Conservation (phyloP, 2,888 invertebrate species). For the Harmothoe impar region DNA sequence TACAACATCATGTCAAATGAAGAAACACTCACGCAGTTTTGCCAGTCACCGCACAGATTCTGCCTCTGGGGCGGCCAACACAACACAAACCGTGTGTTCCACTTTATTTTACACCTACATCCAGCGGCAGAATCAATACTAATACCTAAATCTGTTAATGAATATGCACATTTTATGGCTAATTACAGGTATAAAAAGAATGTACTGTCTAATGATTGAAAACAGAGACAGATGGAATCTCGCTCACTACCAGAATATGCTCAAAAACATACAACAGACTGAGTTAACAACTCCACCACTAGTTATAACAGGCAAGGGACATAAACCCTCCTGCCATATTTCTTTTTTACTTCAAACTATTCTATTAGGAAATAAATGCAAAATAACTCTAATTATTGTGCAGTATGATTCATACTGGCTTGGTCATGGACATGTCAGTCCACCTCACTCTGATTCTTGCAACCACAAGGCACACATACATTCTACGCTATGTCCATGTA, state of each 20-base stretch:
- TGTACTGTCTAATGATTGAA: constrained; percentile 34
- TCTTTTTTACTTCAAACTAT: neutral
- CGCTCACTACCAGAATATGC: constrained; percentile 37
- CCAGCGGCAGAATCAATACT: neutral
- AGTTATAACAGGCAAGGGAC: neutral
- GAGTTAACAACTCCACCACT: neutral
- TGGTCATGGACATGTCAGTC: neutral
- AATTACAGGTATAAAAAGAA: constrained; percentile 38
- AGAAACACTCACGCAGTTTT: constrained; percentile 26
- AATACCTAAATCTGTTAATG: constrained; percentile 41
- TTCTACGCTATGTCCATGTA: neutral
- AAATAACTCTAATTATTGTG: constrained; percentile 32
- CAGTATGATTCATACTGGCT: neutral
- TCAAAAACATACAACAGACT: constrained; percentile 30
- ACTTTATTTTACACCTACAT: constrained; percentile 22
- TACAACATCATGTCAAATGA: constrained; percentile 34
- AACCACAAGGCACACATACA: constrained; percentile 42
- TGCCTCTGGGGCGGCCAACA: neutral
- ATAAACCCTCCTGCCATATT: neutral
- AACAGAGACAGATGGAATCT: constrained; percentile 24
- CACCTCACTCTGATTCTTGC: neutral
- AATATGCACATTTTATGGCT: constrained; percentile 52
- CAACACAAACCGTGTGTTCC: neutral
- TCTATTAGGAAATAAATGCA: constrained; percentile 36
- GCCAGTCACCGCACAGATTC: neutral